Conservation (phyloP, 1,140 invertebrate genomes). For the Aleiodes sp. region DNA sequence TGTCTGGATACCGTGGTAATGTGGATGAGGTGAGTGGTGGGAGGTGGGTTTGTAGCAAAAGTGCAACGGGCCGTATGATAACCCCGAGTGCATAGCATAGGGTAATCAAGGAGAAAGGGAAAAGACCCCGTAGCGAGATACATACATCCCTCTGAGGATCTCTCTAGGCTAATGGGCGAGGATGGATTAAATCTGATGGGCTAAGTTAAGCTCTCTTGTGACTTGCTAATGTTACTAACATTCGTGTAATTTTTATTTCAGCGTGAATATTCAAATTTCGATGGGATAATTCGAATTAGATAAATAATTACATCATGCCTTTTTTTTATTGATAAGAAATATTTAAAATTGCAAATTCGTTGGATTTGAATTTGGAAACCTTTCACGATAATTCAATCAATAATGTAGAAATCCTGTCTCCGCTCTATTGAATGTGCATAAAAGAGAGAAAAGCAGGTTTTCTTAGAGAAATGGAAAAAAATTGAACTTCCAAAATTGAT, state of each 20-base stretch:
- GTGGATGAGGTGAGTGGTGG: not conserved
- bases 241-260: not conserved
- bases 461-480: too few relatives aligned
- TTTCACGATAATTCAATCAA: too few relatives aligned
- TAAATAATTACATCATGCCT: too few relatives aligned
- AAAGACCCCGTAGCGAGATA: not conserved
- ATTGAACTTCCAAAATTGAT: not conserved
- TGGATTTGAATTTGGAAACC: too few relatives aligned
- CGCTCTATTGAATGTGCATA: too few relatives aligned
- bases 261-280: too few relatives aligned
- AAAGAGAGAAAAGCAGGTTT: too few relatives aligned
- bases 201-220: not conserved
- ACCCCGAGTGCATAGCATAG: conserved; percentile 4
- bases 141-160: not conserved
- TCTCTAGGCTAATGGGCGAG: not conserved
- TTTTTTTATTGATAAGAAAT: too few relatives aligned
- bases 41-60: not conserved
- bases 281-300: too few relatives aligned
- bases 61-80: conserved; percentile 22
- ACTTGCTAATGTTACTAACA: not conserved
- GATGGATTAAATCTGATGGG: conserved; percentile 5
- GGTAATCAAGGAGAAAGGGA: conserved; percentile 17
- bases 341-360: too few relatives aligned
- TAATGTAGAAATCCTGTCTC: too few relatives aligned
- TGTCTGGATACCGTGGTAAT: not conserved